A percentile compares a stretch with the other conserved stretches of the same genome.
Conservation (phyloP, 2,888 invertebrate species). For the Halocaridina rubra region DNA sequence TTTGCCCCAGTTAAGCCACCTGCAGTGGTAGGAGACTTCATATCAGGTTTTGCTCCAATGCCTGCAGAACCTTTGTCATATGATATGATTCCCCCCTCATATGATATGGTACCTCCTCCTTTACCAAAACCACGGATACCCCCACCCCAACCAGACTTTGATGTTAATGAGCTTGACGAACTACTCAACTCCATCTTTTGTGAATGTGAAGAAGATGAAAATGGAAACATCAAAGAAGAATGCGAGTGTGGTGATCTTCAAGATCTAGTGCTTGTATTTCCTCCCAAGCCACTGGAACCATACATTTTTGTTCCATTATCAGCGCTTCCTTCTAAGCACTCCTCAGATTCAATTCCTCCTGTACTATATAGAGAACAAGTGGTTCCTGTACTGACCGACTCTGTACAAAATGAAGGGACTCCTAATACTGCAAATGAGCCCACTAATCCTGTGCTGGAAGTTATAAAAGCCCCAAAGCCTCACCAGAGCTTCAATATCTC, state of each 20-base stretch:
- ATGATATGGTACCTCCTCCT: not conserved
- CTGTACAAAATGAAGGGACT: not conserved
- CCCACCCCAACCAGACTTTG: not conserved
- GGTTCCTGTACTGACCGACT: too few species aligned
- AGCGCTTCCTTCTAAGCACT: not conserved
- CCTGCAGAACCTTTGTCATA: not conserved
- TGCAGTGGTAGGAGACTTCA: not conserved
- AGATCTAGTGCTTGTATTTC: not conserved
- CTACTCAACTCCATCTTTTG: not conserved
- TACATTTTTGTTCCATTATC: not conserved
- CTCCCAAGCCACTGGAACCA: not conserved
- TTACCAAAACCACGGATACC: not conserved
- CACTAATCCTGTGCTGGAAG: too few species aligned
- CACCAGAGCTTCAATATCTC: too few species aligned
- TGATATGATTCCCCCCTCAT: not conserved
- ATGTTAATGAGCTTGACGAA: not conserved
- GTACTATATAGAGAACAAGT: not conserved
- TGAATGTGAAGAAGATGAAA: not conserved
- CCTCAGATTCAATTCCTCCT: not conserved
- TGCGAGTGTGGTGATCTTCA: not conserved
- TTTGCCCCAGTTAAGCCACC: not conserved
- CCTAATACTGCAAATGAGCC: too few species aligned
- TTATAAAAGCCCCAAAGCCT: too few species aligned
- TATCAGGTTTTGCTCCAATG: too few species aligned
- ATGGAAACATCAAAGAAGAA: not conserved